phyloP scores from a whole-genome alignment of 2,888 invertebrate genomes.

The Pyrochroa serraticornis region DNA sequence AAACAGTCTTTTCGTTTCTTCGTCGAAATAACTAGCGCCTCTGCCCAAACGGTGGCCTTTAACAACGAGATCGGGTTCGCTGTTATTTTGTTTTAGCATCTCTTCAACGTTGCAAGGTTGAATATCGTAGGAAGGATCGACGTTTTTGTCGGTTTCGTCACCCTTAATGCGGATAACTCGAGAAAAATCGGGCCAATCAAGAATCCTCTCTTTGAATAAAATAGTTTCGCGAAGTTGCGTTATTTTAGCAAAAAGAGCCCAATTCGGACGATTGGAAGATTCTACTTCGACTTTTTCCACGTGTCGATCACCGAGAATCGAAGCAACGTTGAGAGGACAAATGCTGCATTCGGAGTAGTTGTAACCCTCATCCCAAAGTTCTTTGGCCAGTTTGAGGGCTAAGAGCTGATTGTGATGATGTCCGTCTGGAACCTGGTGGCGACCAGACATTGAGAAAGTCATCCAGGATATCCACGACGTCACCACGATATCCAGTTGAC shows the following conservation, averaged over 20 bases:
- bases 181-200: constrained; percentile 92
- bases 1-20: constrained; percentile 75
- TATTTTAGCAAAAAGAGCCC: constrained; percentile 87
- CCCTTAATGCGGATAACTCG: constrained; percentile 78
- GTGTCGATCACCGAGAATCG: constrained; percentile 67
- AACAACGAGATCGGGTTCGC: constrained; percentile 80
- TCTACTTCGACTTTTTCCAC: constrained; percentile 58
- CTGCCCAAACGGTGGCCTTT: constrained; percentile 88
- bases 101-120: constrained; percentile 75
- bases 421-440: too few species aligned
- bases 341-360: constrained; percentile 85
- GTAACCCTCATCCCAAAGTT: constrained; percentile 81
- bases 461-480: too few species aligned
- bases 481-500: too few species aligned
- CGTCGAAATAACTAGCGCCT: constrained; percentile 82
- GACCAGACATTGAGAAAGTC: too few species aligned
- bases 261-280: constrained; percentile 70
- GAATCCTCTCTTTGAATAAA: constrained; percentile 91
- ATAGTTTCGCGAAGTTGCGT: constrained; percentile 94
- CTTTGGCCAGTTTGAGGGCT: constrained; percentile 80
- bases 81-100: constrained; percentile 71
- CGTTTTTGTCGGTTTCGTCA: constrained; percentile 61
- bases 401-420: too few species aligned
- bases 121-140: constrained; percentile 67
- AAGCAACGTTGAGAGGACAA: constrained; percentile 75